Evolutionary conservation across 2,797 vertebrate genomes (phyloP).

Genomic region (Gastrophryne carolinensis): DNA sequence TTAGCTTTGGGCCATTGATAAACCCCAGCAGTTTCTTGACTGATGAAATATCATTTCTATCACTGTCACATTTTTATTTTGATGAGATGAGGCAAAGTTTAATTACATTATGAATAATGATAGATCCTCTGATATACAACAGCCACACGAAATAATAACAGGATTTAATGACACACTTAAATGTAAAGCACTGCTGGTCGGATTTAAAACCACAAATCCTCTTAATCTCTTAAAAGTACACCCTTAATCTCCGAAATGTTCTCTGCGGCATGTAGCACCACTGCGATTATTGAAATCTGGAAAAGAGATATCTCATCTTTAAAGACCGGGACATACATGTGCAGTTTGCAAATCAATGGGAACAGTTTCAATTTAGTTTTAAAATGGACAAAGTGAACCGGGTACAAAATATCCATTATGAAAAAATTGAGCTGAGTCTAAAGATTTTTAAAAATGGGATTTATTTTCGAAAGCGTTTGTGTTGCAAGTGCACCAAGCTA

Average conservation of each 20-base stretch:
- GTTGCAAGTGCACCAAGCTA: neutral
- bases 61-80: conserved; percentile 23
- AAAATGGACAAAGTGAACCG: neutral
- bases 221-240: conserved; percentile 52
- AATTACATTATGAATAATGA: conserved; percentile 33
- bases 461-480: neutral
- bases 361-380: neutral
- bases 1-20: neutral
- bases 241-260: conserved; percentile 48
- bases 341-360: conserved; percentile 38
- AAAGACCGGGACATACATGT: conserved; percentile 29
- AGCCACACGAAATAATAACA: conserved; percentile 47
- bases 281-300: conserved; percentile 48
- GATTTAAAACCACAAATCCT: conserved; percentile 51
- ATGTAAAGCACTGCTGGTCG: conserved; percentile 38
- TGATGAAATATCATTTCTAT: conserved; percentile 9
- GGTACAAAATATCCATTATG: neutral
- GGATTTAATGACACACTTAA: conserved; percentile 50
- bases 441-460: neutral
- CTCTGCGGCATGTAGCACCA: conserved; percentile 32
- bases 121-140: conserved; percentile 45
- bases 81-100: conserved; percentile 20
- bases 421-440: neutral
- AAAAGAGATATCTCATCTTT: conserved; percentile 46
- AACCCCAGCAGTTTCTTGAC: neutral